Evolutionary conservation across 2,113 vertebrate genomes (phyloP), one percentile per base, ranked within the genome.

Genomic region (western clawed frog (Xenopus tropicalis)): DNA sequence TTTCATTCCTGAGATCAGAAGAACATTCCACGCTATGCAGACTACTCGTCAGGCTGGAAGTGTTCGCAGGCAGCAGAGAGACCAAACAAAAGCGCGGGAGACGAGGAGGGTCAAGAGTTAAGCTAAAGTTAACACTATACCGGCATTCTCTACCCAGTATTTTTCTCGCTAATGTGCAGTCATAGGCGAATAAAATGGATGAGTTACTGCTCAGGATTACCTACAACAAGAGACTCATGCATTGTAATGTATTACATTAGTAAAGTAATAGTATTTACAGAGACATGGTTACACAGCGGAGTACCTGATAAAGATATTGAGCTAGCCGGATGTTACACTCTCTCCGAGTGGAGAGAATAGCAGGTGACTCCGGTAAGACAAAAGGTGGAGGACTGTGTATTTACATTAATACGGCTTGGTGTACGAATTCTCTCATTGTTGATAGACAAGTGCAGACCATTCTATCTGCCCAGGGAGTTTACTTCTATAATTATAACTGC

Each of bases 201-300:
- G 51, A 54, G 51, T 16, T 54, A 16, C 51, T 3, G 10, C 51
- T 54, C 10, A 4, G 51, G 14, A 54, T 54, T 10, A 54, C 51
- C 14, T 11, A 58, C 56, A 58, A 22, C 11, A 58, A 20, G 11
- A 58, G 2, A 58, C 4, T 58, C 11, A 11, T 2, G 56, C 2
- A 61, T 14, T 61, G 58, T 17, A 61, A 61, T 23, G 20, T 61
- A n/a, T n/a, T n/a, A n/a, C n/a, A n/a, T n/a, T n/a, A n/a, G n/a
- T n/a, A n/a, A n/a, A n/a, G n/a, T n/a, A 4, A 61, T 61, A 4
- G 7, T 61, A 10, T 61, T 61, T 14, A 23, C 22, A 14, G 58
- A 61, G 11, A 61, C 58, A 22, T 61, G 3, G 58, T 11, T 61
- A 61, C 9, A 61, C 21, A 23, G 21, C 11, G 20, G 10, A 11